phyloP scores from a whole-genome alignment of 2,113 vertebrate species.

The Atherinomorus stipes region DNA sequence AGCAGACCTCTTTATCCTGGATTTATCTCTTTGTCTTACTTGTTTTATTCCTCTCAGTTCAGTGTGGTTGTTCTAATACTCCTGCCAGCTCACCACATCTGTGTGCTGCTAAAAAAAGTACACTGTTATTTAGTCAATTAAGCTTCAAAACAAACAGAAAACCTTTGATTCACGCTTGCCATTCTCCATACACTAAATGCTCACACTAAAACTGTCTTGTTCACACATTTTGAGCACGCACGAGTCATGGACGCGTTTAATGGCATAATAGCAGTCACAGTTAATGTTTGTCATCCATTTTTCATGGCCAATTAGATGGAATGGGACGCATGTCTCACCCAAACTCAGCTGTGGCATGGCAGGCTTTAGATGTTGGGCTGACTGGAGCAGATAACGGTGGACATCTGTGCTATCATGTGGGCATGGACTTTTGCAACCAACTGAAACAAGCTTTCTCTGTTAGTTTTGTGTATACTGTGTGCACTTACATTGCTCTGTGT shows the following conservation, averaged over 20 bases:
- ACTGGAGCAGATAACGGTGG: conserved; percentile 21
- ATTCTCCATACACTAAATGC: conserved; percentile 42
- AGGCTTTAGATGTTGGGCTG: conserved; percentile 37
- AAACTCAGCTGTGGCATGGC: conserved; percentile 53
- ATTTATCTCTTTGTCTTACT: conserved; percentile 10
- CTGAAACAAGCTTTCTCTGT: not conserved
- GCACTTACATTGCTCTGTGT: not conserved
- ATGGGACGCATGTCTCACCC: conserved; percentile 55
- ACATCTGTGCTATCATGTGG: conserved; percentile 16
- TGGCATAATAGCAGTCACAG: conserved; percentile 57
- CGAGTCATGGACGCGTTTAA: conserved; percentile 37
- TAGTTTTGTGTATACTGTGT: not conserved
- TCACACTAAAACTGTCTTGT: not conserved
- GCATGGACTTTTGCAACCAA: conserved; percentile 3
- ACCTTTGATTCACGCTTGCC: conserved; percentile 44
- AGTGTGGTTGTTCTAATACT: conserved; percentile 61
- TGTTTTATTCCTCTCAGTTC: conserved; percentile 22
- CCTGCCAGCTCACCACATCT: conserved; percentile 70
- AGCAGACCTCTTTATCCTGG: conserved; percentile 3
- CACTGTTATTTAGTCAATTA: conserved; percentile 75
- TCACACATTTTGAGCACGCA: conserved; percentile 13
- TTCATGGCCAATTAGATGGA: conserved; percentile 72
- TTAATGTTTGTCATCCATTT: conserved; percentile 76
- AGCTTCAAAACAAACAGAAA: conserved; percentile 67
- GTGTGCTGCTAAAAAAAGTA: conserved; percentile 63